These are phyloP conservation scores for Bos taurus DNA, from an alignment of 2,113 vertebrate species.

Conservation along the genomic window ARS-UCD2.0 NC_037328.1:52576501-52577000, in stretches of 20 bases:
- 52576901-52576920: neutral
- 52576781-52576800: neutral
- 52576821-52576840: neutral
- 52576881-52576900: neutral
- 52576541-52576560: neutral
- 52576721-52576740: neutral
- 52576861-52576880: neutral
- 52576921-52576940: neutral
- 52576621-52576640: neutral
- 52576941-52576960: neutral
- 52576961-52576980: neutral
- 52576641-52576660: neutral
- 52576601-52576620: neutral
- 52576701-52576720: neutral
- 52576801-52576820: neutral
- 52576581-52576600: neutral
- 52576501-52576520: neutral
- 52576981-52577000: neutral
- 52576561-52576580: neutral
- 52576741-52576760: neutral
- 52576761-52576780: neutral
- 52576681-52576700: neutral
- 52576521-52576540: neutral
- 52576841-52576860: neutral
- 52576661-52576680: neutral